Base-by-base conservation (phyloP, 1,140 invertebrate genomes). In the Coenobita brevimanus region DNA sequence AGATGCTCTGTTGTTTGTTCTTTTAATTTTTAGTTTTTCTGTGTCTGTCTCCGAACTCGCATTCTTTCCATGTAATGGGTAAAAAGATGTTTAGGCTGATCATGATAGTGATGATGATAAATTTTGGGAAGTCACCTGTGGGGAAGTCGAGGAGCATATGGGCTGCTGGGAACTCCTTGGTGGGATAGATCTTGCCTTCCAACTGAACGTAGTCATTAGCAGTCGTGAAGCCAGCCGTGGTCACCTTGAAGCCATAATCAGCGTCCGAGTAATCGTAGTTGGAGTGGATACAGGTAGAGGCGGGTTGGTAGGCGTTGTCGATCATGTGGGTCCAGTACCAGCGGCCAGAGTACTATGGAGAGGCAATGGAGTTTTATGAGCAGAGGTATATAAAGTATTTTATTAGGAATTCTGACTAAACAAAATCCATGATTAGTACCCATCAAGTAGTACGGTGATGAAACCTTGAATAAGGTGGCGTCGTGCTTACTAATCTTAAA, bases 161-260 rank as follows among this genome's bases (percentile, higher is more conserved):
- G 8, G 30, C 27, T 8, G 54, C 54, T 54, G 27, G 54, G 10
- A 79, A 54, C 43, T 71, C 43, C 54, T 33, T 79, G 30, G 41
- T 27, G 2, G 54, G 43, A 43, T 79, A 79, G 30, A 79, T 6
- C 24, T 30, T 57, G 3, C 38, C 10, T 17, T 60, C 46, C 3
- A 57, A 1, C 15, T 27, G 24, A 6, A 54, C 24, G 6, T 79
- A 79, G 8, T 33, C 54, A 24, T 33, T n/a, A 15, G 4, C 60
- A 1, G 43, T 21, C 33, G 27, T 54, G 24, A 79, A 79, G 24
- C 24, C n/a, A 30, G 13, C 46, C 24, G 27, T 54, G 24, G 46
- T 54, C 54, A 41, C 41, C 50, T 78, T 46, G 50, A 71, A 71
- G 67, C 67, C 67, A 17, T 71, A 71, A 43, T 60, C 46, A 33